Evolutionary conservation across 2,113 vertebrate genomes (phyloP).

Genomic region (Bucco capensis): DNA sequence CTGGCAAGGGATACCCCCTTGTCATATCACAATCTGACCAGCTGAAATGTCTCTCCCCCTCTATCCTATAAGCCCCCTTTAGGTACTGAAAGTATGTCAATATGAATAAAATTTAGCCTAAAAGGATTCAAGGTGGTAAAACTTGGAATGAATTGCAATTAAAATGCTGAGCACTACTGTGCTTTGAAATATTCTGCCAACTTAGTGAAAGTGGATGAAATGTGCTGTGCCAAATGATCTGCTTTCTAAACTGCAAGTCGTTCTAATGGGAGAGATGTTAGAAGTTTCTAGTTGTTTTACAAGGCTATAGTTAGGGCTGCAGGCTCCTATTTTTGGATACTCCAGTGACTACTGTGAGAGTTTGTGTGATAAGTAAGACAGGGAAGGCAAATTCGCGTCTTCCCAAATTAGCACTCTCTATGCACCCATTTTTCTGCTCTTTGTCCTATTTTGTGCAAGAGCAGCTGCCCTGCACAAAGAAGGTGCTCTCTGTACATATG

Average conservation of each 20-base stretch:
- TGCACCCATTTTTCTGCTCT: slow-evolving; percentile 1
- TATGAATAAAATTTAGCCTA: slow-evolving; percentile 41
- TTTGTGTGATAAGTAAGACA: not conserved
- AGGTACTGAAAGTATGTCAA: no score
- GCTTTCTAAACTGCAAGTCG: not conserved
- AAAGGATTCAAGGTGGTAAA: slow-evolving; percentile 17
- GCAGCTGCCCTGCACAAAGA: slow-evolving; percentile 1
- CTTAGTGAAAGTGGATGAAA: slow-evolving; percentile 26
- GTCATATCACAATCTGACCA: no score
- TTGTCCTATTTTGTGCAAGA: slow-evolving; percentile 23
- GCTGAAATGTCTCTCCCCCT: no score
- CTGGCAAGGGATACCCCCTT: no score
- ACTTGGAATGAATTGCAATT: not conserved
- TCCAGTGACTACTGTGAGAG: slow-evolving; percentile 9
- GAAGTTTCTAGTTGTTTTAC: not conserved
- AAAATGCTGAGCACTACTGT: not conserved
- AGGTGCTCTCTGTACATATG: not conserved
- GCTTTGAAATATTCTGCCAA: slow-evolving; percentile 12
- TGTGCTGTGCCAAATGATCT: not conserved
- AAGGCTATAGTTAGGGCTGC: slow-evolving; percentile 31
- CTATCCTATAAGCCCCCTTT: no score
- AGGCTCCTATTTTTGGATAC: slow-evolving; percentile 34
- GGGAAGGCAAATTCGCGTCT: slow-evolving; percentile 34
- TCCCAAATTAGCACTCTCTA: slow-evolving; percentile 38
- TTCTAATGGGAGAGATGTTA: not conserved